Evolutionary conservation across 2,113 vertebrate genomes (phyloP), one percentile per base, ranked within the genome.

Genomic region (Genyomyrus donnyi): DNA sequence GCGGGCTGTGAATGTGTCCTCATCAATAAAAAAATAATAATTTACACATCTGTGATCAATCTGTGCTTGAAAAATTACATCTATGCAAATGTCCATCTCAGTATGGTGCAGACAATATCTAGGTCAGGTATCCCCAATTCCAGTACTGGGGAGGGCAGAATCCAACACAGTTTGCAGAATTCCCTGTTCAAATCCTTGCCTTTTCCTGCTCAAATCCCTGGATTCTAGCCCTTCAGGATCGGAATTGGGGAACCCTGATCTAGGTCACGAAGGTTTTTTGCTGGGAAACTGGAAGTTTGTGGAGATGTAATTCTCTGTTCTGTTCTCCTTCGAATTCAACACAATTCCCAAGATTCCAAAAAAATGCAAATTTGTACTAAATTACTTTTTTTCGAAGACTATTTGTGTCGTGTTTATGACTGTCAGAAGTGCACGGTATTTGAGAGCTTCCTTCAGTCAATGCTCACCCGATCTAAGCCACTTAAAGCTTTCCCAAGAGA

Each of bases 371-470:
- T 35, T 87, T 53, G 27, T 19, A 56, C 27, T 35, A 50, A 35
- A 35, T 87, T 11, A 5, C 50, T 56, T 50, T 87, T 87, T 87
- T 87, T 50, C 85, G 2, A n/a, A 87, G 15, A 13, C n/a, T 52
- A 35, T 52, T 52, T 52, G 27, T 6, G 48, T 35, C 50, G 17
- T 53, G 85, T 52, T 53, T 87, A 27, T 35, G 85, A 35, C 85
- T 53, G 35, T 53, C 50, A 53, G 85, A 87, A 49, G 11, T 31
- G 3, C 85, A 4, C 17, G 50, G 5, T 31, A 56, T 52, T 31
- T 56, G 85, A 56, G 85, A 24, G 48, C 31, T 87, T 87, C 85
- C 50, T 53, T 87, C 50, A 87, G 50, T 87, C 50, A 53, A 42
- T 56, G 13, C n/a, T 87, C 24, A 56, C 50, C 85, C 48, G 6